Base-by-base conservation (phyloP, 1,140 invertebrate species). In the Branchinecta lindahli region DNA sequence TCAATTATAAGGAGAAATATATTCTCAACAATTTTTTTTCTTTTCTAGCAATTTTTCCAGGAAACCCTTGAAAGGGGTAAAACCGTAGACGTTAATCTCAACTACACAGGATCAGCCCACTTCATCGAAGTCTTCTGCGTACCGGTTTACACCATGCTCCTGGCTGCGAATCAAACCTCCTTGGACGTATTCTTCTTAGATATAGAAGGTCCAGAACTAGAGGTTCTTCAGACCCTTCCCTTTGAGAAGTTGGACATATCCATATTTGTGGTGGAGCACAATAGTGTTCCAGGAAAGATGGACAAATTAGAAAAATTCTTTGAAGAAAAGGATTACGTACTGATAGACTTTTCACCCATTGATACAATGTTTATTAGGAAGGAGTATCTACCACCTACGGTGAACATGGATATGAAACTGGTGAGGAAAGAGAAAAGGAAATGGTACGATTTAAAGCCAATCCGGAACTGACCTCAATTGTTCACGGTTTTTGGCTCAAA, bases 251-350 rank as follows among this genome's bases (percentile, higher is more conserved):
- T 61, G 12, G 52, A 61, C 6, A 20, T 61, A 20, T 61, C 52
- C 12, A 61, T 61, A 61, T 61, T 61, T 61, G 52, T 61, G 12
- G 52, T 61, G 52, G 52, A 61, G 52, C 52, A 61, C 18, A 61
- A 61, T 20, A 61, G 52, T 20, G 52, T 61, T 61, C 52, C 52
- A 15, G 52, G 52, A 61, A 61, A 61, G 52, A 15, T 61, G 18
- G 52, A 61, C 12, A 61, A 20, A 61, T 6, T 61, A 61, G 52
- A 61, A 61, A 61, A 61, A 12, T 61, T 61, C 18, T 61, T 61
- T 20, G 12, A 61, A 15, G 52, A 61, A 61, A 61, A 61, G 52
- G 52, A 20, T 15, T 61, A 61, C 18, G 52, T 61, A 20, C 52
- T 61, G 12, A 12, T 15, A 3, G 52, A 61, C 12, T 15, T 12